A percentile compares a stretch with the other conserved stretches of the same genome.
Conservation (phyloP, 1,140 invertebrate genomes). For the Phymastichus coffea region DNA sequence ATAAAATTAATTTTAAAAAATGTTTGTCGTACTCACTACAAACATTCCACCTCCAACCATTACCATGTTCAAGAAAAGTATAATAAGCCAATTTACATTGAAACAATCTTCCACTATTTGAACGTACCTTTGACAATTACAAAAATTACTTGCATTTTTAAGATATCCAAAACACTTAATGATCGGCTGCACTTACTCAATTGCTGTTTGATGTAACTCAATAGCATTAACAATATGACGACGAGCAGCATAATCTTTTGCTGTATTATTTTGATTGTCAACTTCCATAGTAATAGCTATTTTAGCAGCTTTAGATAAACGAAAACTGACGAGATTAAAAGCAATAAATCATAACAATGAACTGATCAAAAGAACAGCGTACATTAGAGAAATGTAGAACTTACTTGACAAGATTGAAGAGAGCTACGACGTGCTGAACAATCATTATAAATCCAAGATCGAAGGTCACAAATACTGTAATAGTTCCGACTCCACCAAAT, state of each 20-base stretch:
- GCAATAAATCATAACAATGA: not conserved
- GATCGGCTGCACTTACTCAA: not conserved
- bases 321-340: not conserved
- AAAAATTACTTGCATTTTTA: not conserved
- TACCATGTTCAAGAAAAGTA: not conserved
- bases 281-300: not conserved
- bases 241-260: not conserved
- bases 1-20: not conserved
- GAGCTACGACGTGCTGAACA: not conserved
- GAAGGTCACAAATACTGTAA: not conserved
- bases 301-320: not conserved
- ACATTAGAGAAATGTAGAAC: too few species aligned
- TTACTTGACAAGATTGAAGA: slow-evolving; percentile 6
- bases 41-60: not conserved
- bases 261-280: too few species aligned
- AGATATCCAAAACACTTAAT: not conserved
- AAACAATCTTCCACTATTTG: not conserved
- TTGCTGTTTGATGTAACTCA: not conserved
- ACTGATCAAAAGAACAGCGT: too few species aligned
- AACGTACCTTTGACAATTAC: not conserved
- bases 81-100: not conserved
- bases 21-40: not conserved
- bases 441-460: slow-evolving; percentile 10
- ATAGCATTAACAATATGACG: not conserved
- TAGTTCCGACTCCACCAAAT: slow-evolving; percentile 5